Evolutionary conservation across 2,888 invertebrate genomes (phyloP).

Genomic region (Thumatha senex): DNA sequence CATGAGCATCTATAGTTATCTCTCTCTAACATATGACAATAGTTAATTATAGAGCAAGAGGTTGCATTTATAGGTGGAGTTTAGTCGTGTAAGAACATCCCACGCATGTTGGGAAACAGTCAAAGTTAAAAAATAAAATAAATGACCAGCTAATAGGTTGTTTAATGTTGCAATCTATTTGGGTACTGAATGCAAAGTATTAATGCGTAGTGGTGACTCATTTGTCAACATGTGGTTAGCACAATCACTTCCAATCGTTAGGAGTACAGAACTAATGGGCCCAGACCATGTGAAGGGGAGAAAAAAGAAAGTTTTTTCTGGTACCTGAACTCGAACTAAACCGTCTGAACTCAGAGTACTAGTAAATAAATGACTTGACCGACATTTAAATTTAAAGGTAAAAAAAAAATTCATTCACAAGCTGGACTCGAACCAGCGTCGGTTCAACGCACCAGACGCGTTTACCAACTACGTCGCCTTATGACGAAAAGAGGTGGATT

Average conservation of each 20-base stretch:
- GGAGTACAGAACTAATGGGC: neutral
- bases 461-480: too few species aligned
- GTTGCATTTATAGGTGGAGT: conserved; percentile 54
- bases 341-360: too few species aligned
- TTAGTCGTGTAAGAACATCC: conserved; percentile 45
- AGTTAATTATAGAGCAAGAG: conserved; percentile 36
- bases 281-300: too few species aligned
- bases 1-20: conserved; percentile 23
- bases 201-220: conserved; percentile 30
- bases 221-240: conserved; percentile 29
- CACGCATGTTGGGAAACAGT: conserved; percentile 47
- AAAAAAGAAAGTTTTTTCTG: too few species aligned
- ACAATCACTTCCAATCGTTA: neutral
- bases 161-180: conserved; percentile 47
- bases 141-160: conserved; percentile 55
- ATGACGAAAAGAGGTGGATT: too few species aligned
- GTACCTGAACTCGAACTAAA: too few species aligned
- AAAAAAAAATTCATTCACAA: too few species aligned
- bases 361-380: too few species aligned
- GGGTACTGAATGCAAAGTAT: conserved; percentile 39
- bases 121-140: conserved; percentile 52
- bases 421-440: too few species aligned
- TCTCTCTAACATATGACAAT: conserved; percentile 26
- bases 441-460: too few species aligned
- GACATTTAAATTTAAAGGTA: too few species aligned